Evolutionary conservation across 2,888 invertebrate genomes (phyloP).

Genomic region (Ptilodon capucinus): DNA sequence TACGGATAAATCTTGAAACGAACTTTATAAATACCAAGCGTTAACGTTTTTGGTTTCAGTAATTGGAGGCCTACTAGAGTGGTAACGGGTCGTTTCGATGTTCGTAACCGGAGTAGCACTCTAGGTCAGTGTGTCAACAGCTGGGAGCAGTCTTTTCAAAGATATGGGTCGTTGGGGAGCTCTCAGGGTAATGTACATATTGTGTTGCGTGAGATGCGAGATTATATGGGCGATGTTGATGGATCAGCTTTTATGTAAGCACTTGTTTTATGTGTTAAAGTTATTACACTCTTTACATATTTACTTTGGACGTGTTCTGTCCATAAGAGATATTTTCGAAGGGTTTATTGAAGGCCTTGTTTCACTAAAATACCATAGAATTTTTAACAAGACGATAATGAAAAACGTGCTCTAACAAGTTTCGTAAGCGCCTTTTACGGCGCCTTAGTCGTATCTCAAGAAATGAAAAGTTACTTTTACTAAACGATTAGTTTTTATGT

Average conservation of each 20-base stretch:
- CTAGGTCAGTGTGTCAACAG: slow-evolving; percentile 31
- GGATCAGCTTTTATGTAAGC: neutral
- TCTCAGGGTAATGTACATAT: slow-evolving; percentile 20
- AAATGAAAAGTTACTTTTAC: too few species aligned
- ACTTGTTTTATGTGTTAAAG: neutral
- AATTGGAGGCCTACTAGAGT: neutral
- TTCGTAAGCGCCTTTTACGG: too few species aligned
- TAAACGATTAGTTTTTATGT: too few species aligned
- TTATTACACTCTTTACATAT: too few species aligned
- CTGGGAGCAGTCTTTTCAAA: slow-evolving; percentile 14
- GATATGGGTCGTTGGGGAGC: slow-evolving; percentile 22
- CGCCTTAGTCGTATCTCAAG: too few species aligned
- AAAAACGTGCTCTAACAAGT: too few species aligned
- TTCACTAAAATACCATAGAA: too few species aligned
- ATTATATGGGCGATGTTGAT: slow-evolving; percentile 1
- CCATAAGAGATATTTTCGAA: too few species aligned
- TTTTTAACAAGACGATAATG: too few species aligned
- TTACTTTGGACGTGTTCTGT: slow-evolving; percentile 1
- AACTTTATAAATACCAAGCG: too few species aligned
- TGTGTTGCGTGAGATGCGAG: slow-evolving; percentile 6
- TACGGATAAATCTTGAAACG: too few species aligned
- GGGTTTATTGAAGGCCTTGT: too few species aligned
- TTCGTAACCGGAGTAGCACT: neutral
- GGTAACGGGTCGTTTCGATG: neutral
- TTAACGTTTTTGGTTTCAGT: neutral